phyloP scores from a whole-genome alignment of 2,888 invertebrate genomes.

The Aproaerema taeniolella region DNA sequence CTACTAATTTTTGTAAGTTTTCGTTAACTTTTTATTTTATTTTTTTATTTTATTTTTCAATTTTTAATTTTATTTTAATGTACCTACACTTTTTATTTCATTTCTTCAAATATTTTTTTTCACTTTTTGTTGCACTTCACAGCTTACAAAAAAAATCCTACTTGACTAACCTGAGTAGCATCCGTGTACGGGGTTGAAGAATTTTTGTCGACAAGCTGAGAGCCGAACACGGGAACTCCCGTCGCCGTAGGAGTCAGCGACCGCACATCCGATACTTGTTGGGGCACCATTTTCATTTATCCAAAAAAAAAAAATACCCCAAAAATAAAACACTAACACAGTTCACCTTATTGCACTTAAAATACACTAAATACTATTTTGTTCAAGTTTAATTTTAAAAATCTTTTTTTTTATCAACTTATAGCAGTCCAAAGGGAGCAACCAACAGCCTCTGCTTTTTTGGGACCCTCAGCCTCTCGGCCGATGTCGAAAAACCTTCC shows the following conservation, averaged over 20 bases:
- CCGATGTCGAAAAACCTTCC: constrained; percentile 60
- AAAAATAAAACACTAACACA: constrained; percentile 61
- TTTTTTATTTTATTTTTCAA: constrained; percentile 8
- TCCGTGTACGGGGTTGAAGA: constrained; percentile 98
- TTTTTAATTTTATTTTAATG: constrained; percentile 1
- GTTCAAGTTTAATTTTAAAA: constrained; percentile 48
- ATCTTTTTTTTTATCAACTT: constrained; percentile 39
- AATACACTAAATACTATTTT: constrained; percentile 45
- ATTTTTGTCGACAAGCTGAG: constrained; percentile 92
- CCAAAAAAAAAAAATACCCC: constrained; percentile 43
- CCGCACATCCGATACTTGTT: constrained; percentile 79
- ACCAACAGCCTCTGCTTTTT: constrained; percentile 50
- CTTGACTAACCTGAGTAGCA: constrained; percentile 93
- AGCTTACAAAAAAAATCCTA: too few relatives aligned
- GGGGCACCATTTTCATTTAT: constrained; percentile 83
- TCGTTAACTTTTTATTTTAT: constrained; percentile 16
- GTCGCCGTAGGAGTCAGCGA: constrained; percentile 79
- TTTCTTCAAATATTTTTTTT: not conserved
- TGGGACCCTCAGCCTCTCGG: constrained; percentile 64
- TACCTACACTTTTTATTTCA: not conserved
- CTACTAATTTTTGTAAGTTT: too few relatives aligned
- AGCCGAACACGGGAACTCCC: constrained; percentile 89
- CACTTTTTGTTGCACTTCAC: not conserved
- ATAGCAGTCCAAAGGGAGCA: constrained; percentile 56
- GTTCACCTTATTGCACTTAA: constrained; percentile 69